A percentile compares a stretch with the other conserved stretches of the same genome.
Evolutionary conservation across 1,140 invertebrate genomes (phyloP).

Genomic region (Muscidifurax raptorellus): DNA sequence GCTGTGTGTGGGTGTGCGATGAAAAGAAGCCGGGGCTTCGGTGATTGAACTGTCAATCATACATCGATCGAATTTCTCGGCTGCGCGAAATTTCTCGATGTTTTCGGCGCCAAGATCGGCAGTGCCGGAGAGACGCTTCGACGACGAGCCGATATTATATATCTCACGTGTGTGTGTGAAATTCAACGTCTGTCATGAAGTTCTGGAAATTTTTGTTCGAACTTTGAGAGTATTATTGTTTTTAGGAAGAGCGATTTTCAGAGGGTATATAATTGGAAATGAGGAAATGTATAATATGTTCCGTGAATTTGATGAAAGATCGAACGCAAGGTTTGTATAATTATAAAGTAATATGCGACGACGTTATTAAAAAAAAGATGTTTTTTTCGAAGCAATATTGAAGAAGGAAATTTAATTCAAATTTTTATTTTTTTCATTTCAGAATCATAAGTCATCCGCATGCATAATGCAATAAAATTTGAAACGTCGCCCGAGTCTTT

Average conservation of each 20-base stretch:
- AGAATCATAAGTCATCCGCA: background rate
- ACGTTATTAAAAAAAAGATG: background rate
- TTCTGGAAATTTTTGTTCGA: background rate
- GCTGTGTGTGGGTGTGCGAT: too few relatives aligned
- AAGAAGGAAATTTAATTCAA: background rate
- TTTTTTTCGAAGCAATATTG: background rate
- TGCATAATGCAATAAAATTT: background rate
- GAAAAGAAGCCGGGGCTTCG: background rate
- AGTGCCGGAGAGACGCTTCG: background rate
- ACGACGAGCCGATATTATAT: background rate
- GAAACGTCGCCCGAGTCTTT: background rate
- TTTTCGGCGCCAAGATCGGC: background rate
- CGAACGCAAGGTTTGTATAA: too few relatives aligned
- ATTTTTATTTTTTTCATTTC: background rate
- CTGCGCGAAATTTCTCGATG: background rate
- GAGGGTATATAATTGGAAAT: too few relatives aligned
- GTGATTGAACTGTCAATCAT: conserved; percentile 41
- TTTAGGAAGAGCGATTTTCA: too few relatives aligned
- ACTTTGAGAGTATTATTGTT: too few relatives aligned
- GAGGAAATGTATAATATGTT: too few relatives aligned
- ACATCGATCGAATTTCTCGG: background rate
- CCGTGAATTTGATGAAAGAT: background rate
- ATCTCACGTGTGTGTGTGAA: background rate
- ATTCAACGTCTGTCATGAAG: background rate
- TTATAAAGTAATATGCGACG: background rate